phyloP scores from a whole-genome alignment of 2,888 invertebrate species.

The Siphlonurus alternatus region DNA sequence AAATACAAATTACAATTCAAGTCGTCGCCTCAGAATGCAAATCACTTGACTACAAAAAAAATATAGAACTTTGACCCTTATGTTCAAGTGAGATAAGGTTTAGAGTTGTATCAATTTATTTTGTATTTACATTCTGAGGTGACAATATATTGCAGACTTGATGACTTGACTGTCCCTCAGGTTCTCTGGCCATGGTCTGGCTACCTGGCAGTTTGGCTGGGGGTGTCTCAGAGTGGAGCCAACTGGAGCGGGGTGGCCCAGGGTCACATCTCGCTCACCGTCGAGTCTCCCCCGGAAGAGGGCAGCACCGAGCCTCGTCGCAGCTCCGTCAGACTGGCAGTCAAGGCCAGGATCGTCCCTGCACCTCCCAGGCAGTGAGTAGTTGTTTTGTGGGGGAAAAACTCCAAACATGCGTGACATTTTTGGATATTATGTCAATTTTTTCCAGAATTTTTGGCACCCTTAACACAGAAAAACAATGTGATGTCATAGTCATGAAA shows the following conservation, averaged over 20 bases:
- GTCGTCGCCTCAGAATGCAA: too few species aligned
- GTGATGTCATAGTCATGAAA: too few species aligned
- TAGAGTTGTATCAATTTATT: too few species aligned
- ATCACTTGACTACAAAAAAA: too few species aligned
- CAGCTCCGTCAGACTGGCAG: conserved; percentile 42
- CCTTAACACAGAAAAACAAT: background rate
- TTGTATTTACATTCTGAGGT: too few species aligned
- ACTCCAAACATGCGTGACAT: conserved; percentile 21
- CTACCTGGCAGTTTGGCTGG: conserved; percentile 70
- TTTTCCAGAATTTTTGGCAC: background rate
- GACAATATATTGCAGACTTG: too few species aligned
- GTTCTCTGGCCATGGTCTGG: conserved; percentile 96
- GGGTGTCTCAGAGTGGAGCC: conserved; percentile 43
- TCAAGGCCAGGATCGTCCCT: conserved; percentile 74
- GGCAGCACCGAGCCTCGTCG: conserved; percentile 36
- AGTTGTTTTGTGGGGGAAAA: conserved; percentile 23
- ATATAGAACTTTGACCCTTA: too few species aligned
- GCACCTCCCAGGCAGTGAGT: conserved; percentile 66
- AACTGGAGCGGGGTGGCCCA: conserved; percentile 63
- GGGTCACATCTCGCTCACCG: conserved; percentile 62
- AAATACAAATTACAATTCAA: too few species aligned
- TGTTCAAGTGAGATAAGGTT: too few species aligned
- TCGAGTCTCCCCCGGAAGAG: conserved; percentile 55
- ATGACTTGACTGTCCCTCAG: too few species aligned
- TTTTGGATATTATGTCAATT: too few species aligned